phyloP scores from a whole-genome alignment of 2,888 invertebrate species.

The Pollenia griseotomentosa region DNA sequence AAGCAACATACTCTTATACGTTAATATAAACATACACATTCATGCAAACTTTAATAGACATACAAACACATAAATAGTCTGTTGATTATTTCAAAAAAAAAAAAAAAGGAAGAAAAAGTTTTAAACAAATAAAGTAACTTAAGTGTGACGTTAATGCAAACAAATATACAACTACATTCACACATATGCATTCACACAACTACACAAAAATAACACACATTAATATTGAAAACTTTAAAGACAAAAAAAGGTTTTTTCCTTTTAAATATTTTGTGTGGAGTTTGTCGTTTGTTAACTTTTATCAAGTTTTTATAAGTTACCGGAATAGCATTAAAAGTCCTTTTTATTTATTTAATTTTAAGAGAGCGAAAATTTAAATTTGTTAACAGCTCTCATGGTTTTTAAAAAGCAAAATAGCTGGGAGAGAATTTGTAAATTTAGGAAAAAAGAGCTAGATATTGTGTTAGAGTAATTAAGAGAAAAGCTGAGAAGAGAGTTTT shows the following conservation, averaged over 20 bases:
- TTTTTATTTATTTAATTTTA: background rate
- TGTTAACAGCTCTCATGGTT: slow-evolving; percentile 12
- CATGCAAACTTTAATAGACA: background rate
- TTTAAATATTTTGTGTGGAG: slow-evolving; percentile 7
- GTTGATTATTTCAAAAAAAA: slow-evolving; percentile 1
- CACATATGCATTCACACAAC: background rate
- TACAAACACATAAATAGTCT: background rate
- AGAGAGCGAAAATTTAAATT: background rate
- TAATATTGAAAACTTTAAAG: background rate
- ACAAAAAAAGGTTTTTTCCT: slow-evolving; percentile 42
- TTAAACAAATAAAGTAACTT: slow-evolving; percentile 26
- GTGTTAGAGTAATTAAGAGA: background rate
- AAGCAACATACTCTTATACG: background rate
- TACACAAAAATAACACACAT: background rate
- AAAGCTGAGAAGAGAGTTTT: background rate
- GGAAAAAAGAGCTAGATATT: too few species aligned
- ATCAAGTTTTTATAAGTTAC: background rate
- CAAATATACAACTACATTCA: background rate
- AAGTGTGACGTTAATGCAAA: slow-evolving; percentile 20
- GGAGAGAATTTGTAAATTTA: background rate
- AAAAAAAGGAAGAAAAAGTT: slow-evolving; percentile 13
- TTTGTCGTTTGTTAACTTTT: slow-evolving; percentile 26
- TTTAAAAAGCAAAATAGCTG: background rate
- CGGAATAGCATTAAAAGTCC: background rate
- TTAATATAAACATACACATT: background rate